Conservation (phyloP, 2,888 invertebrate genomes). For the Trilocha varians region DNA sequence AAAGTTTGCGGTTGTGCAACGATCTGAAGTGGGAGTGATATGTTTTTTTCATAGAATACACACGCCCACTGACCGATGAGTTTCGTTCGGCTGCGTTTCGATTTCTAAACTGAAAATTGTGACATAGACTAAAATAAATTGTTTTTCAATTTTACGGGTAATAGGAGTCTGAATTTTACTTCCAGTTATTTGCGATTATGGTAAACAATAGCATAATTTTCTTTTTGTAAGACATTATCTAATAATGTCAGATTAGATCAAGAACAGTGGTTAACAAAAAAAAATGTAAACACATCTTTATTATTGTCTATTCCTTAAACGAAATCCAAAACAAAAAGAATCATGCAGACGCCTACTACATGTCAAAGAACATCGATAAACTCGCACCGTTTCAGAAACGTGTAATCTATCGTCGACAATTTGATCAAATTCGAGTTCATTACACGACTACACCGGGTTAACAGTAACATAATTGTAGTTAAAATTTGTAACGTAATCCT, state of each 20-base stretch:
- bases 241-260: too few species aligned
- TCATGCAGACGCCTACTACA: not conserved
- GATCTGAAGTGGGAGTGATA: constrained; percentile 67
- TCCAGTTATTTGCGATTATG: too few species aligned
- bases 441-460: constrained; percentile 45
- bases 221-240: too few species aligned
- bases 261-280: too few species aligned
- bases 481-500: constrained; percentile 65
- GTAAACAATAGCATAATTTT: too few species aligned
- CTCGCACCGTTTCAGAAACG: constrained; percentile 1
- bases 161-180: too few species aligned
- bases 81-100: constrained; percentile 43
- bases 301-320: too few species aligned
- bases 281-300: too few species aligned
- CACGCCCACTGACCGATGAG: constrained; percentile 62
- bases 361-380: not conserved
- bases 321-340: not conserved
- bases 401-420: constrained; percentile 18
- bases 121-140: not conserved
- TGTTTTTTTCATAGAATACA: constrained; percentile 59
- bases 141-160: constrained; percentile 1
- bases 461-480: constrained; percentile 63
- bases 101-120: constrained; percentile 31
- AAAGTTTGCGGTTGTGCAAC: constrained; percentile 41
- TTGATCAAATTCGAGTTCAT: constrained; percentile 42